phyloP scores from a whole-genome alignment of 1,140 invertebrate species.

The Tetraneura akinire region DNA sequence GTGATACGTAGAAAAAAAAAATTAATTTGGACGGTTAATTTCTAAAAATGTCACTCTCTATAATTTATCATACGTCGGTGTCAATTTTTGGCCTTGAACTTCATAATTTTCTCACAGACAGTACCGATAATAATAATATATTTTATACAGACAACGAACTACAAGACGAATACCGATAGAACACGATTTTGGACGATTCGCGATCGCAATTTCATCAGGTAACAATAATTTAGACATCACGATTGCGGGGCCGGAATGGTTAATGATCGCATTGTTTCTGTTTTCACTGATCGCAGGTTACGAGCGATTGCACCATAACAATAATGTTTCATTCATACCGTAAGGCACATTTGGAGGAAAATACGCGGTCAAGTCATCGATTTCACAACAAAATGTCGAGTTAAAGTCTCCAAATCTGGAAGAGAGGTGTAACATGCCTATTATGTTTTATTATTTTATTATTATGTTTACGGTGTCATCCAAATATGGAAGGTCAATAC shows the following conservation, averaged over 20 bases:
- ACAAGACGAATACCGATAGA: background rate
- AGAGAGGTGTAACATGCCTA: too few relatives aligned
- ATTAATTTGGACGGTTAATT: background rate
- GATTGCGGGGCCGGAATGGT: conserved; percentile 41
- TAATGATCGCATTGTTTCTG: conserved; percentile 39
- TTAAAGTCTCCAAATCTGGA: background rate
- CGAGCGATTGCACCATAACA: conserved; percentile 28
- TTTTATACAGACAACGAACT: background rate
- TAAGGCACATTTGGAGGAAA: background rate
- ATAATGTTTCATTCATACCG: conserved; percentile 34
- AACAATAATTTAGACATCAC: conserved; percentile 16
- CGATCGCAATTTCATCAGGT: conserved; percentile 31
- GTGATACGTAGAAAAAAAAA: background rate
- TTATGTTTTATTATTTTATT: too few relatives aligned
- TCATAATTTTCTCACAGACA: background rate
- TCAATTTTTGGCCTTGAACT: conserved; percentile 35
- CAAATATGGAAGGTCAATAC: too few relatives aligned
- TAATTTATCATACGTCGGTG: background rate
- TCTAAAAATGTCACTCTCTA: background rate
- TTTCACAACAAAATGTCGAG: background rate
- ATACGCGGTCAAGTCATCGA: background rate
- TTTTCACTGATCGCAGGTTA: conserved; percentile 36
- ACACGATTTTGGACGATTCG: background rate
- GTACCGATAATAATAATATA: background rate
- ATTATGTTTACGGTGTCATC: too few relatives aligned